phyloP scores from a whole-genome alignment of 1,140 invertebrate genomes.

The Drosophila ohnishii region DNA sequence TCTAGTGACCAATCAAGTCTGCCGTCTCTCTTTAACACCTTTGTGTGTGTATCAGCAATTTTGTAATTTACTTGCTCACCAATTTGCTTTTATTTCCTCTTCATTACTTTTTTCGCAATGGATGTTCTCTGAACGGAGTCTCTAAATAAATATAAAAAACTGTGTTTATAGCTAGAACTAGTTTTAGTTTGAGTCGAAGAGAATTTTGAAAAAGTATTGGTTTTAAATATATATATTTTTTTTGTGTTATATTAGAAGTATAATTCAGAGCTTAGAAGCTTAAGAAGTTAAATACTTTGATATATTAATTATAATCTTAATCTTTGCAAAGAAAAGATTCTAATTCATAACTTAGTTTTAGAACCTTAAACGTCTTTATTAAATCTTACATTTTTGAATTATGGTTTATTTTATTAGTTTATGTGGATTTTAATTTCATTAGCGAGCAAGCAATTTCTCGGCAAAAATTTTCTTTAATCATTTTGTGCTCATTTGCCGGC shows the following conservation, averaged over 20 bases:
- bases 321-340: too few species aligned
- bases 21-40: constrained; percentile 32
- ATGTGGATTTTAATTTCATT: background rate
- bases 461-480: constrained; percentile 1
- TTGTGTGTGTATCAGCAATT: constrained; percentile 54
- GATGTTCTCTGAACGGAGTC: constrained; percentile 27
- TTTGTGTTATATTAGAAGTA: background rate
- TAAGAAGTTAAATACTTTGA: too few species aligned
- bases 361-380: background rate
- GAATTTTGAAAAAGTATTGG: background rate
- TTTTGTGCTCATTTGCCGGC: constrained; percentile 9
- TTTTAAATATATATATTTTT: background rate
- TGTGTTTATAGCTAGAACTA: background rate
- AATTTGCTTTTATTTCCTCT: constrained; percentile 47
- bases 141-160: constrained; percentile 2
- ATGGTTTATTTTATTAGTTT: background rate
- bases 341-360: too few species aligned
- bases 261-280: background rate
- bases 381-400: too few species aligned
- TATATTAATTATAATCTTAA: too few species aligned
- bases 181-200: background rate
- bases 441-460: constrained; percentile 3
- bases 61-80: constrained; percentile 70
- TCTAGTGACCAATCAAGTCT: constrained; percentile 13
- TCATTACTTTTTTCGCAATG: constrained; percentile 13